Base-by-base conservation (phyloP, 2,888 invertebrate species). In the Parnassius mnemosyne region DNA sequence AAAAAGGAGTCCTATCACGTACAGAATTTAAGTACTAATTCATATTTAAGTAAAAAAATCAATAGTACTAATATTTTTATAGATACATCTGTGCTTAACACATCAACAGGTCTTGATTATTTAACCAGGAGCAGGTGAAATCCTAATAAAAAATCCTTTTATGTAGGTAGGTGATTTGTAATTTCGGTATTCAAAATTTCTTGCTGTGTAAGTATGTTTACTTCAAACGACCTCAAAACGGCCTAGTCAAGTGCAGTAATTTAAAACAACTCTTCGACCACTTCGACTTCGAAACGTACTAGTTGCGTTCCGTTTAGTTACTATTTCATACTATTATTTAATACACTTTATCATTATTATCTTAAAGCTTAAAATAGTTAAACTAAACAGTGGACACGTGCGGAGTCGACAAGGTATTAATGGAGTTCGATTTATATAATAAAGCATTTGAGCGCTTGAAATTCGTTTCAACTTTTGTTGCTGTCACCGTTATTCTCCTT, bases 151-250 rank as follows among this genome's bases (percentile, higher is more conserved):
- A 34, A 34, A 7, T 34, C 5, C 34, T 20, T 20, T 2, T 2
- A 20, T 2, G 3, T 20, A 2, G 20, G 20, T 20, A 20, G 2
- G 20, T 20, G 34, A 34, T 34, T 7, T 34, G 7, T 34, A 34
- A 34, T 34, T 34, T 5, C 5, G 7, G 34, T 10, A 43, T 11
- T 43, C 11, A 10, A 11, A 11, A 43, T 43, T 43, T 43, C 43
- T 11, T 43, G 43, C 9, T 11, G 10, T 43, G 43, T 11, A 43
- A 10, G 10, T 43, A 43, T 34, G 7, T 34, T 34, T 34, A 34
- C 34, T 34, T 49, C 78, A 85, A 89, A 90, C 89, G 90, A 90
- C 90, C 90, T 91, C 86, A 89, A 89, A 88, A 84, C 89, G 87
- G 86, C 89, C 89, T 89, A 90, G 87, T 85, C 85, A 81, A 83